Conservation (phyloP, 2,797 vertebrate genomes). For the Poeciliopsis presidionis region DNA sequence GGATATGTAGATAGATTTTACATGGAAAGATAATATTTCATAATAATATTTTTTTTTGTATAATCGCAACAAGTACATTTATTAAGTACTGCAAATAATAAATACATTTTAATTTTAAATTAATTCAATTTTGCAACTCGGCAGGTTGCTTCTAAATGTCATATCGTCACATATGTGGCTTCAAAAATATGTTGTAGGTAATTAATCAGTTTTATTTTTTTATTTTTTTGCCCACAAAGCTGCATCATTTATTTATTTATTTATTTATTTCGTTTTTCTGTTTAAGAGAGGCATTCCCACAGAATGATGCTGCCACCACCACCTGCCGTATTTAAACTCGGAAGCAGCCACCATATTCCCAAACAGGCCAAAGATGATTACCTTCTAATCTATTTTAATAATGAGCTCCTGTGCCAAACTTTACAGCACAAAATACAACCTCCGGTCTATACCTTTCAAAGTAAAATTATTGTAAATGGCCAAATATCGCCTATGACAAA, state of each 20-base stretch:
- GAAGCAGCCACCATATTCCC: background rate
- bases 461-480: background rate
- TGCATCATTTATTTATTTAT: background rate
- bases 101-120: background rate
- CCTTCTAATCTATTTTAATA: background rate
- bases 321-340: background rate
- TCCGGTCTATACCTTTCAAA: slow-evolving; percentile 5
- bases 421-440: background rate
- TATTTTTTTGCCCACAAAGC: background rate
- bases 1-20: background rate
- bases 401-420: background rate
- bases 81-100: background rate
- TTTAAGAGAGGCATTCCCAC: background rate
- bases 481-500: background rate
- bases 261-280: background rate
- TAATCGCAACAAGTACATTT: background rate
- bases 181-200: background rate
- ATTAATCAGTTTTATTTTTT: background rate
- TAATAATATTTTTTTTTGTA: background rate
- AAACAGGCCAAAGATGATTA: background rate
- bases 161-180: background rate
- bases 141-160: background rate
- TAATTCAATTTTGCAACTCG: background rate
- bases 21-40: background rate
- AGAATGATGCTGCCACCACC: background rate